Percentiles rank a stretch among this genome's conserved stretches.
These are phyloP conservation scores for Theonella swinhoei DNA, from an alignment of 37 sponge, comb jelly and placozoan species.

Conservation along the genomic window DNA sequence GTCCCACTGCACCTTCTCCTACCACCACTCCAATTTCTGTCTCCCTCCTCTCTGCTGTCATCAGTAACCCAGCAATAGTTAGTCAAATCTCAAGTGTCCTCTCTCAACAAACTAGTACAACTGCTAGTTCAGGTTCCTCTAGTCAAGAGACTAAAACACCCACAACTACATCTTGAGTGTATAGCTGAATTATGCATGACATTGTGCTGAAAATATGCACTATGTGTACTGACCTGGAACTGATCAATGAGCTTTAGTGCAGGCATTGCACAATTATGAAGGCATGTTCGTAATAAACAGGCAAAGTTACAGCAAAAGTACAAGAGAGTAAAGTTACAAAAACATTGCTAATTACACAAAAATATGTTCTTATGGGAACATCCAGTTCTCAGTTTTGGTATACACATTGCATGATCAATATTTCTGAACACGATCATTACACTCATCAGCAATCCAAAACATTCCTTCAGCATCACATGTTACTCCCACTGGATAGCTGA, in stretches of 20 bases:
- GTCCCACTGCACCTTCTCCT: background rate
- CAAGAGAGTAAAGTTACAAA: no score
- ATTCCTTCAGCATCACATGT: background rate
- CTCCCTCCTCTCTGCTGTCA: slow-evolving; percentile 47
- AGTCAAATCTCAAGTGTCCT: background rate
- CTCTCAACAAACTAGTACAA: background rate
- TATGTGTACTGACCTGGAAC: no score
- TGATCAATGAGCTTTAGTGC: no score
- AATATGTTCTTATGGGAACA: no score
- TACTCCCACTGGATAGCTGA: background rate
- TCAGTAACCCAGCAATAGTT: slow-evolving; percentile 25
- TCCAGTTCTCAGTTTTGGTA: no score
- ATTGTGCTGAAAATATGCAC: no score
- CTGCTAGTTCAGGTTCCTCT: background rate
- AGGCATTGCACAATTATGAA: no score
- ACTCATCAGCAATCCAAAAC: background rate
- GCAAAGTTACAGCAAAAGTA: no score
- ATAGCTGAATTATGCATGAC: no score
- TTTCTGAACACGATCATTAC: background rate
- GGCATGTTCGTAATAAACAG: no score
- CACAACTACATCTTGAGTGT: background rate
- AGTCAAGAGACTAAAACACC: background rate
- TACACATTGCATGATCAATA: no score
- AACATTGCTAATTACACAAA: no score
- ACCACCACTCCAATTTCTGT: slow-evolving; percentile 21